Evolutionary conservation across 2,797 vertebrate species (phyloP).

Genomic region (Adrianichthys oophorus): DNA sequence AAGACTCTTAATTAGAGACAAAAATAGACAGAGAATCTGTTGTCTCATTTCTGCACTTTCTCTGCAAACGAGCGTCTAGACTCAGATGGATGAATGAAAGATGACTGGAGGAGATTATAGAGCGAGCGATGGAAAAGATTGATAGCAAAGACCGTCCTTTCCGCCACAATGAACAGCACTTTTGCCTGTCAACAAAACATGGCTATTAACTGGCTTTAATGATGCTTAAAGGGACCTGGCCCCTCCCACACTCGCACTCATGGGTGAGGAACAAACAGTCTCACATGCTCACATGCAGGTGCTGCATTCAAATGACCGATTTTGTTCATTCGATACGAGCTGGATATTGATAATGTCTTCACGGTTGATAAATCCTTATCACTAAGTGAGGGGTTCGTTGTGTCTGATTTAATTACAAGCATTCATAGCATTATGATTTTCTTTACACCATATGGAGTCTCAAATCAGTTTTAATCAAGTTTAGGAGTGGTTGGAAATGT

Average conservation of each 20-base stretch:
- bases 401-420: too few species aligned
- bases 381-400: too few species aligned
- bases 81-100: constrained; percentile 3
- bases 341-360: constrained; percentile 23
- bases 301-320: background rate
- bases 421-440: too few species aligned
- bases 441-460: too few species aligned
- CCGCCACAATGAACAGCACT: constrained; percentile 43
- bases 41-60: background rate
- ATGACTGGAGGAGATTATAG: constrained; percentile 13
- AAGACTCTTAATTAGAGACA: too few species aligned
- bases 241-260: constrained; percentile 1
- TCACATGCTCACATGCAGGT: background rate
- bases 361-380: background rate
- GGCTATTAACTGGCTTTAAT: constrained; percentile 51
- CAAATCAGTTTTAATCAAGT: too few species aligned
- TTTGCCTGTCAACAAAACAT: constrained; percentile 52
- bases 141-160: constrained; percentile 54
- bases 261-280: background rate
- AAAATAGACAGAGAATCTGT: too few species aligned
- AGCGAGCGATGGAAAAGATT: constrained; percentile 27
- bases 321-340: constrained; percentile 11
- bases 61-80: constrained; percentile 5
- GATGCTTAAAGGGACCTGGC: constrained; percentile 28
- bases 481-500: too few species aligned